Base-by-base conservation (phyloP, 2,888 invertebrate species). In the Netelia fuscicornis region DNA sequence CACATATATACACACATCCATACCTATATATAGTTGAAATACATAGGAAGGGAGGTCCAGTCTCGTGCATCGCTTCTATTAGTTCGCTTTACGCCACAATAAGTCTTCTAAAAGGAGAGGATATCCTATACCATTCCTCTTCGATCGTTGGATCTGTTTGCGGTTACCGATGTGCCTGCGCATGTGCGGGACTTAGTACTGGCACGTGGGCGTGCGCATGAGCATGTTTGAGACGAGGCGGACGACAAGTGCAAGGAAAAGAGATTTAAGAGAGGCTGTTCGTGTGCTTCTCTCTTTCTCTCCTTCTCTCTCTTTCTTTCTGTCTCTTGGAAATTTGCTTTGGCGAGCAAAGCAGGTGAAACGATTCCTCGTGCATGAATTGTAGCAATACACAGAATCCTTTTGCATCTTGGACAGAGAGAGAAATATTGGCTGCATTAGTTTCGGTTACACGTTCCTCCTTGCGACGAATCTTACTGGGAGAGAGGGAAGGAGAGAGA, bases 41-140 rank as follows among this genome's bases (percentile, higher is more conserved):
- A 37, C 64, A 77, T 76, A 56, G 64, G 48, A 58, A 56, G 54
- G 6, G 70, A 68, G 23, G 56, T 65, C 76, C 30, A 54, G 54
- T 70, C 42, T 20, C 54, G 68, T 67, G 25, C 60, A 9, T 17
- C 60, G 44, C 56, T 58, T 79, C 71, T 44, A 71, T 81, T 71
- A 60, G 82, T 80, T 77, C 83, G 72, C 83, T 81, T 83, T 72
- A 76, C 65, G 76, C 81, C 56, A 76, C 60, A 42, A 52, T 64
- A 71, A 76, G 62, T 68, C 68, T 62, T 37, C 20, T 76, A 65
- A 71, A 80, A 81, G 56, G 77, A 74, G 44, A 75, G n/a, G 56
- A 72, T 70, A 44, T 68, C 54, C 17, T 54, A 44, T 58, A 20
- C 72, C 44, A 48, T n/a, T 42, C 10, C 8, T 58, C 48, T 75